A percentile compares a stretch with the other conserved stretches of the same genome.
These are phyloP conservation scores for Penaeus indicus DNA, from an alignment of 1,140 invertebrate genomes.

Conservation along the genomic window DNA sequence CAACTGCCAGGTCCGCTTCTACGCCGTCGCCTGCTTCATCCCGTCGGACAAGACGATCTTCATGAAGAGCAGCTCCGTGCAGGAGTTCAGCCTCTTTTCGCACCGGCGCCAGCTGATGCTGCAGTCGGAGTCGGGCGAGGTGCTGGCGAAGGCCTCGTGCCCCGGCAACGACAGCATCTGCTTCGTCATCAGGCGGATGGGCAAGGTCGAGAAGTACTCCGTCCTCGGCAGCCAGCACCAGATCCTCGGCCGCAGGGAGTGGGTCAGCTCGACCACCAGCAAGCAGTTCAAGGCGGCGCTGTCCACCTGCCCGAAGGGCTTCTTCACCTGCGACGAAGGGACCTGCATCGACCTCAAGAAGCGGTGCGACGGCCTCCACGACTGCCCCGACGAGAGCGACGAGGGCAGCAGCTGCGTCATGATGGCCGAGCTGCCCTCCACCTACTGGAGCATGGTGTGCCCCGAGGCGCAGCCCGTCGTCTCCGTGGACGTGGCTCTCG, in stretches of 20 bases:
- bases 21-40: no score
- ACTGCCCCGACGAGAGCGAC: conserved; percentile 80
- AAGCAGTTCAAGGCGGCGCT: background rate
- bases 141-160: no score
- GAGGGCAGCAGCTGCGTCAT: conserved; percentile 69
- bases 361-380: conserved; percentile 78
- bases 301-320: conserved; percentile 48
- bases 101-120: no score
- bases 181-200: no score
- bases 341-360: conserved; percentile 76
- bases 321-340: conserved; percentile 79
- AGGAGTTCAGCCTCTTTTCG: no score
- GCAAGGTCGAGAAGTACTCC: no score
- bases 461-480: background rate
- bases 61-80: no score
- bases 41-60: no score
- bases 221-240: no score
- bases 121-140: no score
- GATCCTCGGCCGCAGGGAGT: background rate
- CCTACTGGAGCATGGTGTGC: background rate
- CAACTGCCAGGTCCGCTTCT: no score
- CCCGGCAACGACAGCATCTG: no score
- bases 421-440: background rate
- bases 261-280: background rate
- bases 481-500: background rate